These are phyloP conservation scores for Drosophila serrata DNA, from an alignment of 1,140 invertebrate genomes.

Conservation along the genomic window DNA sequence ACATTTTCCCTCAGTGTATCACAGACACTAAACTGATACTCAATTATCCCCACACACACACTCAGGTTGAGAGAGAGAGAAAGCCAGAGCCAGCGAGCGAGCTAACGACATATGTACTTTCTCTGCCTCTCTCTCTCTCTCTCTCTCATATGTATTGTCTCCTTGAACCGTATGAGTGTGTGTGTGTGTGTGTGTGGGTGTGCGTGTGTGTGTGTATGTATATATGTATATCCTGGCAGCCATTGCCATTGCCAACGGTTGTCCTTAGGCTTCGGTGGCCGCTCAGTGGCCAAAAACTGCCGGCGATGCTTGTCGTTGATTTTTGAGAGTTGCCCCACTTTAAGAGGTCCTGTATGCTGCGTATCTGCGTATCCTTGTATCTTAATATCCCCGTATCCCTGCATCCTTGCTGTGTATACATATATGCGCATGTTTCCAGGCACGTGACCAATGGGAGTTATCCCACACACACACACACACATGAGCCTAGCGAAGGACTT, in stretches of 20 bases:
- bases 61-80: constrained; percentile 1
- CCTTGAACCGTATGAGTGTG: not conserved
- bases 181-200: constrained; percentile 19
- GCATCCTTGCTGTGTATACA: constrained; percentile 12
- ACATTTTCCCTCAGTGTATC: constrained; percentile 4
- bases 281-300: constrained; percentile 39
- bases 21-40: constrained; percentile 81
- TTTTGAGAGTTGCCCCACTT: constrained; percentile 52
- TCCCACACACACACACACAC: constrained; percentile 14
- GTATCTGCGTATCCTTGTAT: not conserved
- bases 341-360: constrained; percentile 12
- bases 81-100: not conserved
- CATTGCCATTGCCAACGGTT: constrained; percentile 74
- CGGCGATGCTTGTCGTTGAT: constrained; percentile 35
- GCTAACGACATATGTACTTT: constrained; percentile 24
- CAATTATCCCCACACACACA: constrained; percentile 69
- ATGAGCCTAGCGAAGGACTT: constrained; percentile 2
- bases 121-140: not conserved
- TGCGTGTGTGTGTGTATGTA: constrained; percentile 5
- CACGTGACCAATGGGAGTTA: constrained; percentile 51
- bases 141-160: constrained; percentile 32
- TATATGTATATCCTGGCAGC: constrained; percentile 64
- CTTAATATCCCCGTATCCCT: not conserved
- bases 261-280: constrained; percentile 41
- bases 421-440: constrained; percentile 37